These are phyloP conservation scores for Phenacoccus solenopsis DNA, from an alignment of 1,140 invertebrate species.

Conservation along the genomic window DNA sequence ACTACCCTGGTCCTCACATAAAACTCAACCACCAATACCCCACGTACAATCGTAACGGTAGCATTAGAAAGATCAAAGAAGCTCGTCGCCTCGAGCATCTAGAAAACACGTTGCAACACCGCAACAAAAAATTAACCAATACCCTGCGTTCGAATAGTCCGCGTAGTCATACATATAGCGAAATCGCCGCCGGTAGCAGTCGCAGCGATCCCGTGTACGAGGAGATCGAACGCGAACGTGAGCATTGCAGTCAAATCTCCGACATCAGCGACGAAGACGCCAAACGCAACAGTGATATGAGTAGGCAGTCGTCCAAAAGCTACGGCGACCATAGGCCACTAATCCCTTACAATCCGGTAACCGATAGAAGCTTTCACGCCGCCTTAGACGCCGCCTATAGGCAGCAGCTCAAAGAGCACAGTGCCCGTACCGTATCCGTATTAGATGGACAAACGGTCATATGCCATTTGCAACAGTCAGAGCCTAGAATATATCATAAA, in stretches of 20 bases:
- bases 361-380: constrained; percentile 32
- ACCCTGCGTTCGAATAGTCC: constrained; percentile 29
- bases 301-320: constrained; percentile 58
- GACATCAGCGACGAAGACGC: constrained; percentile 68
- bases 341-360: constrained; percentile 50
- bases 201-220: constrained; percentile 68
- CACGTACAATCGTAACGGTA: not conserved
- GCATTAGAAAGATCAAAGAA: not conserved
- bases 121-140: not conserved
- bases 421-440: constrained; percentile 51
- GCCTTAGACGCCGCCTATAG: constrained; percentile 32
- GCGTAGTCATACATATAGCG: constrained; percentile 47
- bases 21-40: not conserved
- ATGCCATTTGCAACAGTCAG: constrained; percentile 52
- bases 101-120: not conserved
- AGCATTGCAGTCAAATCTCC: constrained; percentile 50
- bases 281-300: constrained; percentile 61
- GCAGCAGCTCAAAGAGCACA: constrained; percentile 45
- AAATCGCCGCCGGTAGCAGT: constrained; percentile 38
- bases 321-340: constrained; percentile 67
- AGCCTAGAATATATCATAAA: not conserved
- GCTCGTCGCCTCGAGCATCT: not conserved
- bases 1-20: not conserved
- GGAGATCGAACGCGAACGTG: constrained; percentile 50
- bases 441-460: constrained; percentile 70